Evolutionary conservation across 1,140 invertebrate genomes (phyloP).

Genomic region (Heliconius melpomene): DNA sequence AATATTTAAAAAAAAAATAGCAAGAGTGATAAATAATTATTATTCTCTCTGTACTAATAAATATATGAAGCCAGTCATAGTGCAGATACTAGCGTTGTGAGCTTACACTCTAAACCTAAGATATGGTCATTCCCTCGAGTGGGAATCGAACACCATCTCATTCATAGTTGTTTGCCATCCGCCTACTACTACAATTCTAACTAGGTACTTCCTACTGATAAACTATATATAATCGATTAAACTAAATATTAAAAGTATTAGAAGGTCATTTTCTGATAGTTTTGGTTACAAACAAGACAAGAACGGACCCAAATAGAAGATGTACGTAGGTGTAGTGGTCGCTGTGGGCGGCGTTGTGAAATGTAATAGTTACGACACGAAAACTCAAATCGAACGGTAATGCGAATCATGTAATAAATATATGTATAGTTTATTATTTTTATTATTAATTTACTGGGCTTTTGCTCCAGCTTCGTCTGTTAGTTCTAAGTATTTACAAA

Average conservation of each 20-base stretch:
- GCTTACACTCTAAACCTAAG: too few relatives aligned
- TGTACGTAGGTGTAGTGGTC: slow-evolving; percentile 55
- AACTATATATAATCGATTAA: neutral
- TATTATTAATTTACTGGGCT: neutral
- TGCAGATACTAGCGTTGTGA: too few relatives aligned
- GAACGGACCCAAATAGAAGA: slow-evolving; percentile 35
- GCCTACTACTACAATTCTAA: too few relatives aligned
- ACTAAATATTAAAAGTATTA: neutral
- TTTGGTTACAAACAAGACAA: slow-evolving; percentile 32
- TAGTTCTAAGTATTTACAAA: too few relatives aligned
- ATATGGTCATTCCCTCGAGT: too few relatives aligned
- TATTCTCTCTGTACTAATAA: too few relatives aligned
- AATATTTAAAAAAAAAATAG: neutral
- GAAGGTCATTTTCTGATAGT: neutral
- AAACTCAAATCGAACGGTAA: slow-evolving; percentile 46
- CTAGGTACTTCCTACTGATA: neutral
- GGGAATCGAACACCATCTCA: too few relatives aligned
- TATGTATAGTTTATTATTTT: neutral
- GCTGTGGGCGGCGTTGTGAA: slow-evolving; percentile 59
- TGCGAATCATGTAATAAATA: slow-evolving; percentile 39
- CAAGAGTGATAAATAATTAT: too few relatives aligned
- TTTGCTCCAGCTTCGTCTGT: neutral
- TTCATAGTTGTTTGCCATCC: neutral
- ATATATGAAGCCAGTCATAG: too few relatives aligned
- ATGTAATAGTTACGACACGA: slow-evolving; percentile 55